Evolutionary conservation across 2,888 invertebrate species (phyloP).

Genomic region (Dyspetes luteomarginatus): DNA sequence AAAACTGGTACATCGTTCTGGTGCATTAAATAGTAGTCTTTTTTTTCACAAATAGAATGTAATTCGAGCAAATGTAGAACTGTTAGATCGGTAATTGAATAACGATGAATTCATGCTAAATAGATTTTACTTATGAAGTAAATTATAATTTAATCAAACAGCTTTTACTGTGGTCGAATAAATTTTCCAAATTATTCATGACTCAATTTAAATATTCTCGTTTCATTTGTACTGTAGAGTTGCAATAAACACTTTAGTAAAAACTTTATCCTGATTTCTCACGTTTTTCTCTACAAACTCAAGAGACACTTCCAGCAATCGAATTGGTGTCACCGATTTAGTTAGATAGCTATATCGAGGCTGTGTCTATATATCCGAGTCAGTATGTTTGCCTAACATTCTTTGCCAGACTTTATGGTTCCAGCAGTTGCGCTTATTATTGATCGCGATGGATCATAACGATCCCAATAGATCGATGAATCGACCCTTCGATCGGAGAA

Average conservation of each 20-base stretch:
- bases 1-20: neutral
- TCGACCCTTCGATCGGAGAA: constrained; percentile 12
- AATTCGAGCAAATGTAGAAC: no score
- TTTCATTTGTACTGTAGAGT: no score
- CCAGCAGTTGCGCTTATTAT: constrained; percentile 1
- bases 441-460: constrained; percentile 13
- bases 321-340: constrained; percentile 18
- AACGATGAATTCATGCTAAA: no score
- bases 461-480: constrained; percentile 13
- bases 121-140: no score
- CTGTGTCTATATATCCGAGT: constrained; percentile 7
- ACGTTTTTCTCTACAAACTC: neutral
- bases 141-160: no score
- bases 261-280: constrained; percentile 4
- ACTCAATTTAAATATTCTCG: no score
- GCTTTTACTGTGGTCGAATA: no score
- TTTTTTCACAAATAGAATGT: no score
- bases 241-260: no score
- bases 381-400: constrained; percentile 31
- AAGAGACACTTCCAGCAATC: neutral
- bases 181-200: no score
- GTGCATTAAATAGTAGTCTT: neutral
- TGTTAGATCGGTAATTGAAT: no score
- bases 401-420: constrained; percentile 18
- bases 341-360: constrained; percentile 10